phyloP scores from a whole-genome alignment of 1,140 invertebrate species.

The Drosophila busckii region DNA sequence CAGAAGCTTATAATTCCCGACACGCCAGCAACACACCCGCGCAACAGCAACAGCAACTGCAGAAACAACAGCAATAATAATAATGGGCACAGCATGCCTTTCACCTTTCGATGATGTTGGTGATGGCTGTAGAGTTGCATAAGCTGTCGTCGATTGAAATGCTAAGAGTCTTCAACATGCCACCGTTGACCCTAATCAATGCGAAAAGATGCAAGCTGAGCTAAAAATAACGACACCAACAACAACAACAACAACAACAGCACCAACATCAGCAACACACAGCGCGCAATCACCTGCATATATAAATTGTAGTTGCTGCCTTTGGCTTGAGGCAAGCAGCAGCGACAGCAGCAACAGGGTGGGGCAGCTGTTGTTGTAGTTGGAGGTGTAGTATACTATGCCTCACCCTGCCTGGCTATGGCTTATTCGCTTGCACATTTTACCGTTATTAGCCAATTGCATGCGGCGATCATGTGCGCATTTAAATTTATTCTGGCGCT shows the following conservation, averaged over 20 bases:
- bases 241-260: conserved; percentile 11
- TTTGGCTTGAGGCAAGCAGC: background rate
- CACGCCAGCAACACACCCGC: conserved; percentile 45
- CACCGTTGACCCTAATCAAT: conserved; percentile 44
- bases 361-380: background rate
- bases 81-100: conserved; percentile 15
- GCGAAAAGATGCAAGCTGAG: conserved; percentile 45
- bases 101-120: conserved; percentile 45
- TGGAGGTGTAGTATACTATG: background rate
- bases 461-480: conserved; percentile 40
- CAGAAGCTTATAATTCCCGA: conserved; percentile 37
- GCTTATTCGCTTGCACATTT: conserved; percentile 35
- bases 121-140: conserved; percentile 37
- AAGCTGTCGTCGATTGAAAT: conserved; percentile 33
- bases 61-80: conserved; percentile 6
- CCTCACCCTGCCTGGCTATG: conserved; percentile 38
- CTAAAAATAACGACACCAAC: no score
- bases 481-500: conserved; percentile 64
- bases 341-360: no score
- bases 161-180: conserved; percentile 29
- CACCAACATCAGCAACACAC: conserved; percentile 6
- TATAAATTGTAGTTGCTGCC: background rate
- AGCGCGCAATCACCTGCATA: no score
- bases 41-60: conserved; percentile 12
- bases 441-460: conserved; percentile 66